phyloP scores from a whole-genome alignment of 2,797 vertebrate species.

The Hypotaenidia okinawae region DNA sequence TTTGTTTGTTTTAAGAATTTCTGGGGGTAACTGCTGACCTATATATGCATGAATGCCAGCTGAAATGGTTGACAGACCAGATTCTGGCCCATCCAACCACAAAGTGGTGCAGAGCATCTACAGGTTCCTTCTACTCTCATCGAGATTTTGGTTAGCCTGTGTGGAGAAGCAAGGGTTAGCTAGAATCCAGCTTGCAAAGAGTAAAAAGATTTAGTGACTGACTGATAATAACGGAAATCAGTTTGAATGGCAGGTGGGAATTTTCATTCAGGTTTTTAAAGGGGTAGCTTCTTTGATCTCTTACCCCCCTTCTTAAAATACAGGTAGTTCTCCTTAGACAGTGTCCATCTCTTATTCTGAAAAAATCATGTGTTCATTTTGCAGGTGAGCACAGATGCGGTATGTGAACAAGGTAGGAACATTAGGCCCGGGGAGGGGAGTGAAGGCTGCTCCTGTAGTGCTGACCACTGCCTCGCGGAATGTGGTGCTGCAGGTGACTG shows the following conservation, averaged over 20 bases:
- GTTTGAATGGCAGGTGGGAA: not conserved
- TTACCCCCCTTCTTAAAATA: not conserved
- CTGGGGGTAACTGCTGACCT: not conserved
- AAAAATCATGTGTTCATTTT: not conserved
- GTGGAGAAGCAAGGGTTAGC: not conserved
- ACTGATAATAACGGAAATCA: not conserved
- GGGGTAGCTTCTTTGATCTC: not conserved
- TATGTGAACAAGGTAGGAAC: not conserved
- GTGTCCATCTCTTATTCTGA: not conserved
- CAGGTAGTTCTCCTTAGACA: not conserved
- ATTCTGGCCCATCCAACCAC: not conserved
- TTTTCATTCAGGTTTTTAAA: not conserved
- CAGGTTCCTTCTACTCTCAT: not conserved
- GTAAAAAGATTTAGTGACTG: not conserved
- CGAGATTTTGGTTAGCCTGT: not conserved
- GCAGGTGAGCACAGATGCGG: not conserved
- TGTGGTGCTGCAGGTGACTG: not conserved
- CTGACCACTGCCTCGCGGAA: not conserved
- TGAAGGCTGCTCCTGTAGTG: not conserved
- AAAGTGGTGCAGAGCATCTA: not conserved
- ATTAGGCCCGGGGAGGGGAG: rapidly evolving
- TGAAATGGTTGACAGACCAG: not conserved
- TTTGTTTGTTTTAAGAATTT: not conserved
- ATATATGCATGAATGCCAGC: not conserved
- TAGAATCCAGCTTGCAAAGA: not conserved